Evolutionary conservation across 2,888 invertebrate genomes (phyloP), one percentile per base, ranked within the genome.

Genomic region (Drosophila putrida): DNA sequence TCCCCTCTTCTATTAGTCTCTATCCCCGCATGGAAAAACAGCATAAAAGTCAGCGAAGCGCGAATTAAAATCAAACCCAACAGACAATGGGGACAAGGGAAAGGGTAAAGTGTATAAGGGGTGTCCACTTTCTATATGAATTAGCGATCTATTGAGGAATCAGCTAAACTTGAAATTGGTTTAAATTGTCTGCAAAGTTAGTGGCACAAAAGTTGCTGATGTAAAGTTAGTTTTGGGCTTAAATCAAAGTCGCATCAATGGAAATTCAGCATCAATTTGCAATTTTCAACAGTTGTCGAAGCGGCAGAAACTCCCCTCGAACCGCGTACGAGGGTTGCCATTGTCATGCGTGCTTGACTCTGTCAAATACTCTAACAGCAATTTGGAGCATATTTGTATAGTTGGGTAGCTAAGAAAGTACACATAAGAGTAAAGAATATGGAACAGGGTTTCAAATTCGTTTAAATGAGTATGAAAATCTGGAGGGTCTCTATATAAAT

Each of bases 201-300:
- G 65, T 65, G 59, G 31, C 58, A 51, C n/a, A 72, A 1, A 13
- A 39, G 36, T 39, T 46, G 69, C 55, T 50, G 60, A 53, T 39
- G 44, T 46, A 55, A 65, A 57, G 59, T 50, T 61, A 55, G 39
- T 54, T 28, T 49, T 44, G 36, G 36, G 59, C 59, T 65, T 66
- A 58, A 72, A 77, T 67, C 70, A 60, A 62, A 71, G 69, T 71
- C 57, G 62, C 28, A 41, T 66, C 78, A 67, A 71, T 71, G 27
- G 5, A 71, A 64, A 64, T 71, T 47, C 59, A 53, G 43, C 66
- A 79, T 79, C 65, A 79, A 79, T 76, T 78, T 69, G 68, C 79
- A 46, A 79, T 79, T 79, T 71, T 78, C 71, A 73, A 79, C 79
- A 79, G 79, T 79, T 79, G 79, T 76, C 79, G 68, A 38, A 68